Evolutionary conservation across 2,113 vertebrate genomes (phyloP).

Genomic region (Hystrix cristata): DNA sequence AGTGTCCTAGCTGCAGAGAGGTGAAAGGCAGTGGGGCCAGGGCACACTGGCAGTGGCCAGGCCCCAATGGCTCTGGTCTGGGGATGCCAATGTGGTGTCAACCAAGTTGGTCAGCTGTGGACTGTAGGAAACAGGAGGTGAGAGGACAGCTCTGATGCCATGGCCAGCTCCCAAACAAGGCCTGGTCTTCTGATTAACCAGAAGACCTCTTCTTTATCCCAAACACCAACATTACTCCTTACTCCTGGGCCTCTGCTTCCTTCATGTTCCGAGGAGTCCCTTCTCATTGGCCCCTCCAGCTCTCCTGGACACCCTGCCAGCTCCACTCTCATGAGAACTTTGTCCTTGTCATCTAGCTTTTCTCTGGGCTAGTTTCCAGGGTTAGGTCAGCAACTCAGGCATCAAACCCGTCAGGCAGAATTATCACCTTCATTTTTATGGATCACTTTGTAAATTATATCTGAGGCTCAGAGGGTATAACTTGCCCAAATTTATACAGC

Average conservation of each 20-base stretch:
- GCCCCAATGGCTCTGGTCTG: neutral
- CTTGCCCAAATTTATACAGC: neutral
- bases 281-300: neutral
- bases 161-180: rapidly evolving
- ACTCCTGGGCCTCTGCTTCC: neutral
- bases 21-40: neutral
- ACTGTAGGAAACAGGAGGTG: no score
- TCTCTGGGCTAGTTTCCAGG: neutral
- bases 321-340: neutral
- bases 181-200: neutral
- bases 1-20: neutral
- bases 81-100: neutral
- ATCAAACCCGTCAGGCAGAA: neutral
- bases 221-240: neutral
- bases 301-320: no score
- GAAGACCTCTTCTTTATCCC: neutral
- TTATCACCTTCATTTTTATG: neutral
- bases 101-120: neutral
- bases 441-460: neutral
- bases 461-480: neutral
- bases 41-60: neutral
- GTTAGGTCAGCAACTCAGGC: neutral
- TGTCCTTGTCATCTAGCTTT: neutral
- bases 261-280: neutral
- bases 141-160: neutral